Evolutionary conservation across 2,888 invertebrate genomes (phyloP).

Genomic region (Polyommatus iphigenia): DNA sequence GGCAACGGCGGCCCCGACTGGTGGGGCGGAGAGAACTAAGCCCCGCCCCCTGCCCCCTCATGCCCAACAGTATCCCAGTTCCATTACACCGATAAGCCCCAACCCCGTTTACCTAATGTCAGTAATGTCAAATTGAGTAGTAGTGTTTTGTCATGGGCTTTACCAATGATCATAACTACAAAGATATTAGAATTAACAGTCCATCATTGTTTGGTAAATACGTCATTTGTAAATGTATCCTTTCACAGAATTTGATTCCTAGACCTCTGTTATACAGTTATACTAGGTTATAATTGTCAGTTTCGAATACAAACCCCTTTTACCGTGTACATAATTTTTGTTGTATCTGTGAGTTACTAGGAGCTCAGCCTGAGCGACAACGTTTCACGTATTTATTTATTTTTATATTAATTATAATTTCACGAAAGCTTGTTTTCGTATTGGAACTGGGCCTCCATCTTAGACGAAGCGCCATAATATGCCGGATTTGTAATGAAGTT

Average conservation of each 20-base stretch:
- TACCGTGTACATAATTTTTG: conserved; percentile 7
- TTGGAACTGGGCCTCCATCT: not conserved
- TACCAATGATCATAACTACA: not conserved
- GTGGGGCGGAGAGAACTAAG: conserved; percentile 59
- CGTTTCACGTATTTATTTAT: not conserved
- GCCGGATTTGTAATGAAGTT: conserved; percentile 1
- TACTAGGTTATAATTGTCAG: not conserved
- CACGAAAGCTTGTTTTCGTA: not conserved
- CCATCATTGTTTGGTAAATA: not conserved
- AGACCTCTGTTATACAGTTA: not conserved
- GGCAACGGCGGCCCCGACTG: conserved; percentile 72
- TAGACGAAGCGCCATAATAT: conserved; percentile 12
- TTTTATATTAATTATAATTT: not conserved
- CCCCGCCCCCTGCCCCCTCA: not conserved
- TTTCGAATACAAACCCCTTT: not conserved
- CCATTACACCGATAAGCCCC: conserved; percentile 1
- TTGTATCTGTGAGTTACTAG: not conserved
- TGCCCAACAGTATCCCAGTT: conserved; percentile 22
- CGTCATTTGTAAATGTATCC: not conserved
- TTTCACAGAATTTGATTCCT: not conserved
- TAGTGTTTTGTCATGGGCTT: not conserved
- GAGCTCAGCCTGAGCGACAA: not conserved
- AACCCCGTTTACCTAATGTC: too few species aligned
- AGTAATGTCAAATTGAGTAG: not conserved
- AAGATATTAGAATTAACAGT: not conserved